Evolutionary conservation across 1,140 invertebrate genomes (phyloP).

Genomic region (Papilio polyxenes): DNA sequence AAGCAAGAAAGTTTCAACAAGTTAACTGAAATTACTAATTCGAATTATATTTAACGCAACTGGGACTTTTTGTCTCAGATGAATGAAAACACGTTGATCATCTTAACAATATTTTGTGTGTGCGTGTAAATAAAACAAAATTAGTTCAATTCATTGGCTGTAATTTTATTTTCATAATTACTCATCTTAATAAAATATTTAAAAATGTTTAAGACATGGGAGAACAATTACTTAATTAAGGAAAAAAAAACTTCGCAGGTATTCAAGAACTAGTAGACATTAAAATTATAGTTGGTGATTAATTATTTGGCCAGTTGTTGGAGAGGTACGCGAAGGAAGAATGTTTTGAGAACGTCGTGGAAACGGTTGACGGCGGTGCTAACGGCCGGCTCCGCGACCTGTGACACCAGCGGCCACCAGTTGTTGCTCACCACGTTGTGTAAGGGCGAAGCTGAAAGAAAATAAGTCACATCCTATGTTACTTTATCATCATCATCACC

Average conservation of each 20-base stretch:
- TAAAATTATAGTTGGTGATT: not conserved
- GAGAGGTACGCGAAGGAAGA: slow-evolving; percentile 19
- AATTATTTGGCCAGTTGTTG: slow-evolving; percentile 8
- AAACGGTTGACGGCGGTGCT: not conserved
- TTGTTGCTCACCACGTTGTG: not conserved
- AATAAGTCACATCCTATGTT: not conserved
- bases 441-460: not conserved
- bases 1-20: not conserved
- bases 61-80: not conserved
- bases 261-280: not conserved
- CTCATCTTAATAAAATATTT: not conserved
- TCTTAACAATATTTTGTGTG: not conserved
- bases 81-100: not conserved
- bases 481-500: too few relatives aligned
- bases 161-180: not conserved
- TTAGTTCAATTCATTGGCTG: not conserved
- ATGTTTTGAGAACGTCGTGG: slow-evolving; percentile 1
- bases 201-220: not conserved
- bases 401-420: slow-evolving; percentile 9
- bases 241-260: not conserved
- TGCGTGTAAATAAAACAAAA: not conserved
- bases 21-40: not conserved
- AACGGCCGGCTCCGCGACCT: not conserved
- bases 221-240: not conserved
- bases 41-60: not conserved